These are phyloP conservation scores for Gallirallus australis DNA, from an alignment of 2,797 vertebrate genomes.

Conservation along the genomic window DNA sequence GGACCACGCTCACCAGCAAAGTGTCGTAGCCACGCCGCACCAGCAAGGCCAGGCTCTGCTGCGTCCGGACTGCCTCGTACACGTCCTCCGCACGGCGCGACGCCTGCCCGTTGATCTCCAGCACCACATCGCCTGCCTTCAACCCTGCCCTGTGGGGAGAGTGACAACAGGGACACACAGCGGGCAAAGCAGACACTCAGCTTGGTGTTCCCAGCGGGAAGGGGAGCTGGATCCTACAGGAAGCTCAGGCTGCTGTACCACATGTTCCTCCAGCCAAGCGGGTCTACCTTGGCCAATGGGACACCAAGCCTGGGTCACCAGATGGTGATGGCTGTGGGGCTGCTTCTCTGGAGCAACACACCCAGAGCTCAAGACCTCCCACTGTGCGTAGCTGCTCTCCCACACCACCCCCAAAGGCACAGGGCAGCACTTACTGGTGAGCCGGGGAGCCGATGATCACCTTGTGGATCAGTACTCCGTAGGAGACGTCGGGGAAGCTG, in stretches of 20 bases:
- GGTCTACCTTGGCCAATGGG: accelerated
- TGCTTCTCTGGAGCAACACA: not conserved
- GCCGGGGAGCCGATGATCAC: conserved; percentile 92
- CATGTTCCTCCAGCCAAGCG: not conserved
- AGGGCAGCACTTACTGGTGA: conserved; percentile 80
- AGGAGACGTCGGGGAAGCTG: conserved; percentile 88
- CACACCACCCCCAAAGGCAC: not conserved
- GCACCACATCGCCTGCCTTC: conserved; percentile 88
- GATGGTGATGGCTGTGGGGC: not conserved
- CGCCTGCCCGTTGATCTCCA: conserved; percentile 87
- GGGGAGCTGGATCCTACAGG: not conserved
- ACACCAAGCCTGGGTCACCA: not conserved
- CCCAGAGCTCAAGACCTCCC: not conserved
- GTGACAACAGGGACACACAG: accelerated
- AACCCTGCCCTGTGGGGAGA: conserved; percentile 86
- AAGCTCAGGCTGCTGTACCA: not conserved
- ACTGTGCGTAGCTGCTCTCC: not conserved
- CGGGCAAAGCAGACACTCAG: accelerated
- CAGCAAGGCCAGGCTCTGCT: conserved; percentile 84
- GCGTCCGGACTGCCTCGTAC: conserved; percentile 87
- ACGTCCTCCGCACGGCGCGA: conserved; percentile 89
- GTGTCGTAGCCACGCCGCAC: conserved; percentile 82
- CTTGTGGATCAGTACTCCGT: conserved; percentile 92
- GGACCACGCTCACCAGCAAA: conserved; percentile 86
- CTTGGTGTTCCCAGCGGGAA: accelerated